Percentiles rank a stretch among this genome's conserved stretches.
These are phyloP conservation scores for Scrobipalpa atriplicella DNA, from an alignment of 2,888 invertebrate genomes.

Conservation along the genomic window DNA sequence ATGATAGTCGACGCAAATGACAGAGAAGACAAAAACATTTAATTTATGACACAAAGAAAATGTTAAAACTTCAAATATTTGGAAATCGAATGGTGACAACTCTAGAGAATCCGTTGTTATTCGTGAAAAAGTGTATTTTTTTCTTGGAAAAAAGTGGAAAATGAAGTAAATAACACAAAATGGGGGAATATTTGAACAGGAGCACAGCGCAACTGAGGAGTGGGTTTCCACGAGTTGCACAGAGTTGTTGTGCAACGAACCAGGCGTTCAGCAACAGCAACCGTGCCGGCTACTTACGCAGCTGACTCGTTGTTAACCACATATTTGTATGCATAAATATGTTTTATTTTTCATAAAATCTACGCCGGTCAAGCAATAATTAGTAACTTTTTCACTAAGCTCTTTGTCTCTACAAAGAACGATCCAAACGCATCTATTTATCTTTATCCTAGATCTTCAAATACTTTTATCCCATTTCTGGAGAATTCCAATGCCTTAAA, in stretches of 20 bases:
- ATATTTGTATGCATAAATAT: conserved; percentile 35
- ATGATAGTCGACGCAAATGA: neutral
- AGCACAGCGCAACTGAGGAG: conserved; percentile 48
- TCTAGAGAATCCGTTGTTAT: neutral
- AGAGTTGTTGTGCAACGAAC: conserved; percentile 56
- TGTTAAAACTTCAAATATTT: conserved; percentile 14
- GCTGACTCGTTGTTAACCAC: conserved; percentile 44
- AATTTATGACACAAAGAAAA: neutral
- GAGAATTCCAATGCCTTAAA: neutral
- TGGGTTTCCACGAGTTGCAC: conserved; percentile 37
- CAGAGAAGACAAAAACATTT: neutral
- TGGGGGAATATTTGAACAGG: conserved; percentile 55
- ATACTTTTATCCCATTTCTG: neutral
- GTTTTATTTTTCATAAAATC: conserved; percentile 29
- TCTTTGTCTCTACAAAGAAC: neutral
- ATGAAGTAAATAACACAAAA: conserved; percentile 33
- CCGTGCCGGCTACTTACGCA: conserved; percentile 50
- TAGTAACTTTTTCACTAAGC: neutral
- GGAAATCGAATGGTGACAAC: conserved; percentile 10
- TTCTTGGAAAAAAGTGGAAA: conserved; percentile 21
- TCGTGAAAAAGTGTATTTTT: neutral
- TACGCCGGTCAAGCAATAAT: neutral
- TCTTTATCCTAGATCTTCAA: too few species aligned
- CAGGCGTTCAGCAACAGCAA: conserved; percentile 57
- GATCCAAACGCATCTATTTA: neutral